Evolutionary conservation across 2,888 invertebrate genomes (phyloP).

Genomic region (Eumerus sabulonum): DNA sequence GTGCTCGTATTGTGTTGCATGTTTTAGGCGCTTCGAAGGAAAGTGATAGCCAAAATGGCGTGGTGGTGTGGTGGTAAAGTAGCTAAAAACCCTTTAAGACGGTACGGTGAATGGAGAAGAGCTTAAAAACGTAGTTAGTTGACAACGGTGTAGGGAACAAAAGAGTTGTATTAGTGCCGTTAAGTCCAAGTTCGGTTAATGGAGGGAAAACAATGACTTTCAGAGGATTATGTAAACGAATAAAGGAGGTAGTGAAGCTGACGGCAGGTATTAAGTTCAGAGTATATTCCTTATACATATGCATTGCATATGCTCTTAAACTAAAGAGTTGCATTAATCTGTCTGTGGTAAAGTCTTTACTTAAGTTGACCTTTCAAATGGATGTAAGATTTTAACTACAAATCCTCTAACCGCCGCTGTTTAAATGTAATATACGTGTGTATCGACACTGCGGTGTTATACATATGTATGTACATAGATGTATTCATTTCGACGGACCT

Average conservation of each 20-base stretch:
- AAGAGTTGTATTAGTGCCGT: constrained; percentile 1
- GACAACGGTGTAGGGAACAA: background rate
- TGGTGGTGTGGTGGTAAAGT: constrained; percentile 4
- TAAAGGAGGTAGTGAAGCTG: constrained; percentile 12
- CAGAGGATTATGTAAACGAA: background rate
- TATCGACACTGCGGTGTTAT: too few species aligned
- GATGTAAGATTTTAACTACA: too few species aligned
- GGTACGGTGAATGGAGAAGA: background rate
- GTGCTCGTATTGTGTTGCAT: background rate
- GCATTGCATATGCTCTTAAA: too few species aligned
- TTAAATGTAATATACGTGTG: too few species aligned
- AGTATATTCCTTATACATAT: too few species aligned
- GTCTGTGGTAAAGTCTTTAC: too few species aligned
- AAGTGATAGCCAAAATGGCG: constrained; percentile 39
- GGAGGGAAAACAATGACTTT: constrained; percentile 34
- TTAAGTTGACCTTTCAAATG: too few species aligned
- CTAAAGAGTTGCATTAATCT: too few species aligned
- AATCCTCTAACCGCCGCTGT: too few species aligned
- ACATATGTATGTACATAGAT: too few species aligned
- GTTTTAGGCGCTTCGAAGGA: constrained; percentile 26
- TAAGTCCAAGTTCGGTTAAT: constrained; percentile 28
- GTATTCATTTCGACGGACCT: too few species aligned
- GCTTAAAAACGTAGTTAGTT: background rate
- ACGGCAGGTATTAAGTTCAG: constrained; percentile 22
- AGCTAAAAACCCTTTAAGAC: constrained; percentile 8